Conservation (phyloP, 1,140 invertebrate genomes). For the Philaenus spumarius region DNA sequence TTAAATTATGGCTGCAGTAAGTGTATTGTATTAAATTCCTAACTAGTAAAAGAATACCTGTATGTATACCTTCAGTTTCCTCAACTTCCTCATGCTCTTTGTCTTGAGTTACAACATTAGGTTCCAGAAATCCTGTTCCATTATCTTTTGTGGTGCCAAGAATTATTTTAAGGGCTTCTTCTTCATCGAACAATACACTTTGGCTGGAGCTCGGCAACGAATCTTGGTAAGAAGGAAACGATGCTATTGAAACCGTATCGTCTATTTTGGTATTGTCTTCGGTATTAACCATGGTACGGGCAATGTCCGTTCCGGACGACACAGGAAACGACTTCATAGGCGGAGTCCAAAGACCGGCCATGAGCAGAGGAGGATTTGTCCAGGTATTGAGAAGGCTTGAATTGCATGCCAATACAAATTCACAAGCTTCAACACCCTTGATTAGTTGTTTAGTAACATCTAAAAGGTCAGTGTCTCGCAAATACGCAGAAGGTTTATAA, state of each 20-base stretch:
- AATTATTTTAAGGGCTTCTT: constrained; percentile 33
- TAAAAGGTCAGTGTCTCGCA: constrained; percentile 69
- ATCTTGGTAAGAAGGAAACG: constrained; percentile 29
- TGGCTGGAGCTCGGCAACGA: constrained; percentile 32
- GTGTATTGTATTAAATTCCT: too few relatives aligned
- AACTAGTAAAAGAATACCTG: neutral
- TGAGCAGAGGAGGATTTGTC: constrained; percentile 72
- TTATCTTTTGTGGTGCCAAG: constrained; percentile 1
- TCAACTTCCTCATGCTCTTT: neutral
- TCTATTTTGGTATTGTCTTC: constrained; percentile 34
- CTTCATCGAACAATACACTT: constrained; percentile 41
- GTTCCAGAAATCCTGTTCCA: neutral
- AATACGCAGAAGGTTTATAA: constrained; percentile 68
- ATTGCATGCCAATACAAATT: constrained; percentile 78
- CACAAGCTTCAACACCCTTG: constrained; percentile 66
- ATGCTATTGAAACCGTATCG: constrained; percentile 18
- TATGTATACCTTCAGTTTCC: neutral
- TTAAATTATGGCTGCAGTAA: too few relatives aligned
- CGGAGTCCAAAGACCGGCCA: constrained; percentile 78
- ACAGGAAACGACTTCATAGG: constrained; percentile 63
- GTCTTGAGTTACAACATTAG: neutral
- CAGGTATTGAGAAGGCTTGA: constrained; percentile 84
- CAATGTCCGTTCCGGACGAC: constrained; percentile 50
- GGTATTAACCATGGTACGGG: constrained; percentile 54
- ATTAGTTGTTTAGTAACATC: constrained; percentile 69